phyloP scores from a whole-genome alignment of 2,113 vertebrate species.

The Gadus chalcogrammus region DNA sequence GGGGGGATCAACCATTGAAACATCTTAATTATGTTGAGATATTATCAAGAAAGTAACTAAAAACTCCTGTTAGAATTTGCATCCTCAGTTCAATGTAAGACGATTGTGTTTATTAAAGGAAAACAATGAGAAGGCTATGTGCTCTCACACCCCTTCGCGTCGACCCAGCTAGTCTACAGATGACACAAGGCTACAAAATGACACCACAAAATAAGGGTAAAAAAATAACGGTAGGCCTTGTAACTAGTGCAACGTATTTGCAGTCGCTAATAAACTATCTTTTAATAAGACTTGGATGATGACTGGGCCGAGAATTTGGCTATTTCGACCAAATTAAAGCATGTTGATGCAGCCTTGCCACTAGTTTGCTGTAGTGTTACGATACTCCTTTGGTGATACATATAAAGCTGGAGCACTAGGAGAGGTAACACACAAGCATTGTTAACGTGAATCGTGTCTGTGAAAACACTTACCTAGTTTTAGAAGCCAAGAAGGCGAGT shows the following conservation, averaged over 20 bases:
- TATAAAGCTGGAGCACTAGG: neutral
- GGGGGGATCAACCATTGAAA: too few species aligned
- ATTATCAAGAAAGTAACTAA: too few species aligned
- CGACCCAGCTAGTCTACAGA: slow-evolving; percentile 27
- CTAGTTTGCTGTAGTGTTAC: slow-evolving; percentile 16
- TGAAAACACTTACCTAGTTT: slow-evolving; percentile 82
- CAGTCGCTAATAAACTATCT: neutral
- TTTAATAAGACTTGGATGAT: neutral
- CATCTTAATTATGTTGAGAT: too few species aligned
- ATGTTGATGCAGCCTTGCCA: slow-evolving; percentile 6
- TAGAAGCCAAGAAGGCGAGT: slow-evolving; percentile 94
- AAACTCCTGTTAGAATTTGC: too few species aligned
- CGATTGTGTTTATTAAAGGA: too few species aligned
- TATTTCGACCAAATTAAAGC: neutral
- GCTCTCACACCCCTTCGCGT: too few species aligned
- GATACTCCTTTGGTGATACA: neutral
- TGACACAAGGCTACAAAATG: slow-evolving; percentile 44
- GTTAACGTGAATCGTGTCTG: neutral
- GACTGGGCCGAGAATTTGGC: neutral
- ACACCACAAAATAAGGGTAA: slow-evolving; percentile 19
- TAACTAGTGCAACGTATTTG: slow-evolving; percentile 16
- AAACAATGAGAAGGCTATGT: too few species aligned
- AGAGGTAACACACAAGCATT: neutral
- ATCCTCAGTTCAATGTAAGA: too few species aligned
- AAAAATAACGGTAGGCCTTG: slow-evolving; percentile 20